Conservation (phyloP, 1,140 invertebrate species). For the Calosoma granatense region DNA sequence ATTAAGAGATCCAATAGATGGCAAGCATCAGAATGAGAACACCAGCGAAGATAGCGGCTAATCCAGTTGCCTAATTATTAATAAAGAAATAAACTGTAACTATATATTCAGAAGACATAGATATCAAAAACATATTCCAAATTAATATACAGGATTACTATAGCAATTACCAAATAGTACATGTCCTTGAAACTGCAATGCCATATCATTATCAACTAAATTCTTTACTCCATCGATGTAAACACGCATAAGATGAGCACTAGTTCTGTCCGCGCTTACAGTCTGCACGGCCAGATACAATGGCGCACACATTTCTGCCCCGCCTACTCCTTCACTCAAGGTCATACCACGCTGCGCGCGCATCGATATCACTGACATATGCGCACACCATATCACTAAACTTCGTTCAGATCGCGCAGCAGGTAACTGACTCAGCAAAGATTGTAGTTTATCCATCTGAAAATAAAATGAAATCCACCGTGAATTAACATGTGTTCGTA, state of each 20-base stretch:
- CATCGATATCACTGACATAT: neutral
- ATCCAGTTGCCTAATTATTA: neutral
- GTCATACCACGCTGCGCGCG: neutral
- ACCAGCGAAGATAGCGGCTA: neutral
- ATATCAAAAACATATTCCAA: neutral
- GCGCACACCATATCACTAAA: neutral
- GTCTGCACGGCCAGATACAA: neutral
- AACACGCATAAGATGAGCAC: neutral
- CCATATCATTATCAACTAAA: neutral
- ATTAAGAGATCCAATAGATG: neutral
- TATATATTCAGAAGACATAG: too few species aligned
- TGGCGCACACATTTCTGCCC: neutral
- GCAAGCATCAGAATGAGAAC: conserved; percentile 1
- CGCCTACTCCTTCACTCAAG: neutral
- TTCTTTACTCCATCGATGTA: neutral
- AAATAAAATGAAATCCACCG: neutral
- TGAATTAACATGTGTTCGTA: too few species aligned
- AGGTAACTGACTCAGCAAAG: neutral
- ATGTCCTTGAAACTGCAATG: neutral
- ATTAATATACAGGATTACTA: neutral
- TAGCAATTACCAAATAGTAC: neutral
- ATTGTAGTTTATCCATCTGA: conserved; percentile 1
- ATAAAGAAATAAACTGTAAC: too few species aligned
- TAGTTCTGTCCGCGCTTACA: neutral
- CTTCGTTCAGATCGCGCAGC: neutral